phyloP scores from a whole-genome alignment of 2,113 vertebrate genomes.

The Cercocebus atys region DNA sequence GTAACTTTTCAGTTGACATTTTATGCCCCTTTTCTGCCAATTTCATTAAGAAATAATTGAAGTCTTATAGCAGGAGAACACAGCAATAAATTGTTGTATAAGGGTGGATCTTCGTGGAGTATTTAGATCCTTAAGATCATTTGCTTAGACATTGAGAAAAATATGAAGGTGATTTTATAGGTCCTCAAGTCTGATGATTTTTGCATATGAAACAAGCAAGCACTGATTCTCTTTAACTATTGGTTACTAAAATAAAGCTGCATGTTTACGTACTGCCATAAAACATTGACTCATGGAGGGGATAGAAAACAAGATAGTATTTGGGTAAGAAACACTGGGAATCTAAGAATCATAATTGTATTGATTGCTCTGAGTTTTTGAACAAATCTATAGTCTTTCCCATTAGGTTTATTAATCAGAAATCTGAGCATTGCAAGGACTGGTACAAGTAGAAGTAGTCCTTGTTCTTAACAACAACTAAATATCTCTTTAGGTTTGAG shows the following conservation, averaged over 20 bases:
- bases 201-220: background rate
- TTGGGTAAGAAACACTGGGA: background rate
- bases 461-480: background rate
- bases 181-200: background rate
- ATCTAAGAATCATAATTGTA: background rate
- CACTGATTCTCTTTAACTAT: background rate
- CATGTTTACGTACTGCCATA: background rate
- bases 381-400: background rate
- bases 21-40: background rate
- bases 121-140: background rate
- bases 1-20: background rate
- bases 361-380: constrained; percentile 4
- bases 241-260: background rate
- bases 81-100: background rate
- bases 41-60: constrained; percentile 31
- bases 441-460: background rate
- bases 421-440: background rate
- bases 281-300: background rate
- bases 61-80: background rate
- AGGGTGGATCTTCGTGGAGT: background rate
- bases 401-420: background rate
- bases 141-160: constrained; percentile 34
- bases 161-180: background rate
- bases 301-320: background rate
- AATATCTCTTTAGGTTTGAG: background rate